Evolutionary conservation across 2,888 invertebrate species (phyloP), one percentile per base, ranked within the genome.

Genomic region (Pristionchus exspectatus): DNA sequence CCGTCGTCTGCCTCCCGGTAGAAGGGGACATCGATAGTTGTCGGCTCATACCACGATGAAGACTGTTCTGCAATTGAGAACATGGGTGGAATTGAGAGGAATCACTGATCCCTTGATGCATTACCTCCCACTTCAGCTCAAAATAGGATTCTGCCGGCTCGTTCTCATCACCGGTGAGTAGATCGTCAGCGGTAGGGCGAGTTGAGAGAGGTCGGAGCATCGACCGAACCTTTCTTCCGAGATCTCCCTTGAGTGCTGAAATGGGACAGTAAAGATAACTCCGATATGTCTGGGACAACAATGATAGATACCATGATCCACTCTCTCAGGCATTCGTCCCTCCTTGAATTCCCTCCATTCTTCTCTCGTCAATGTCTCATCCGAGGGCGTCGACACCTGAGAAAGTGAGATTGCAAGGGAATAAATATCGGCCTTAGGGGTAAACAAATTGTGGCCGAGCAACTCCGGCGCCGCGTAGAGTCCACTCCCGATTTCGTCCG

Each of bases 381-480:
- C 81, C n/a, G 81, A 24, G n/a, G 50, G 81, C n/a, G 38, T 44
- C 2, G 81, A 50, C 21, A 81, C 50, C 81, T 81, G 50, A 54
- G 50, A 81, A 81, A 81, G n/a, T 4, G 81, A 50, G 27, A 81
- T 81, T 81, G n/a, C 81, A 7, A 81, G 81, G 14, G 81, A 81
- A 54, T 50, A 81, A 81, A 81, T 24, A 81, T 81, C 81, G 44
- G 81, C 81, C 18, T 81, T 81, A 27, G 81, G 44, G 81, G 33
- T 54, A 54, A 81, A 81, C 16, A 54, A n/a, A n/a, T 77, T 38
- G 27, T 81, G 4, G 5, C 18, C 24, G 27, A 81, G 38, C 24
- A 81, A n/a, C 54, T 81, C 81, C 50, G 81, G 81, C 0, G 81
- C 81, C 14, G 50, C 81, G 50, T 54, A 81, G 9, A 50, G 81